These are phyloP conservation scores for Passerculus sandwichensis DNA, from an alignment of 2,797 vertebrate species.

Conservation along the genomic window DNA sequence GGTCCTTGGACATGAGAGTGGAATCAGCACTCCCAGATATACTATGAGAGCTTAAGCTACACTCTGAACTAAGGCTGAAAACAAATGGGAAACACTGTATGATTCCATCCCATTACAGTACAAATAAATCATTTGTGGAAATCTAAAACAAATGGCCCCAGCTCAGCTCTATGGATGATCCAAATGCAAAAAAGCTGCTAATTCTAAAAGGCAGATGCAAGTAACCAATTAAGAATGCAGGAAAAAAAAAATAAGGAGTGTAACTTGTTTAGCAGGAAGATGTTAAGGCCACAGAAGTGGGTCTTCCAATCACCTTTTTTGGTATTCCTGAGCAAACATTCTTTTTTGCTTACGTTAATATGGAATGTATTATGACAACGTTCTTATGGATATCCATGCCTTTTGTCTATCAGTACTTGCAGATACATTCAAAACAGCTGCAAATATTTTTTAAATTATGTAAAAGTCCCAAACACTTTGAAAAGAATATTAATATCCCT, in stretches of 20 bases:
- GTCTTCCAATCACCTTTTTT: conserved; percentile 71
- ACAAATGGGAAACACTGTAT: conserved; percentile 58
- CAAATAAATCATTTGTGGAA: conserved; percentile 72
- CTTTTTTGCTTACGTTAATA: conserved; percentile 74
- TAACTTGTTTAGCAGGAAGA: conserved; percentile 58
- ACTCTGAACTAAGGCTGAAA: conserved; percentile 34
- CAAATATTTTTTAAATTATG: conserved; percentile 77
- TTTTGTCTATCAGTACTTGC: conserved; percentile 72
- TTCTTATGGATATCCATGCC: conserved; percentile 68
- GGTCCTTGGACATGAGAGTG: conserved; percentile 3
- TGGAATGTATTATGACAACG: conserved; percentile 75
- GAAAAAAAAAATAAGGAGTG: conserved; percentile 9
- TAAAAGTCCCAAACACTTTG: conserved; percentile 73
- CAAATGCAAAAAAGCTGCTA: conserved; percentile 61
- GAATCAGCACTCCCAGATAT: conserved; percentile 31
- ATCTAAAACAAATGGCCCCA: conserved; percentile 67
- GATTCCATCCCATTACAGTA: conserved; percentile 64
- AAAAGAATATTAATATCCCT: conserved; percentile 72
- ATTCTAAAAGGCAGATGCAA: conserved; percentile 61
- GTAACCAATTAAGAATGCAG: conserved; percentile 60
- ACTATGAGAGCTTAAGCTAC: conserved; percentile 13
- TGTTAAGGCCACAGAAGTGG: conserved; percentile 32
- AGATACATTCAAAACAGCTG: conserved; percentile 76
- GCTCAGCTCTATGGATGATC: conserved; percentile 34
- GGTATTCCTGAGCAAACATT: conserved; percentile 70